These are phyloP conservation scores for Macquaria ambigua DNA, from an alignment of 2,113 vertebrate species.

Conservation along the genomic window DNA sequence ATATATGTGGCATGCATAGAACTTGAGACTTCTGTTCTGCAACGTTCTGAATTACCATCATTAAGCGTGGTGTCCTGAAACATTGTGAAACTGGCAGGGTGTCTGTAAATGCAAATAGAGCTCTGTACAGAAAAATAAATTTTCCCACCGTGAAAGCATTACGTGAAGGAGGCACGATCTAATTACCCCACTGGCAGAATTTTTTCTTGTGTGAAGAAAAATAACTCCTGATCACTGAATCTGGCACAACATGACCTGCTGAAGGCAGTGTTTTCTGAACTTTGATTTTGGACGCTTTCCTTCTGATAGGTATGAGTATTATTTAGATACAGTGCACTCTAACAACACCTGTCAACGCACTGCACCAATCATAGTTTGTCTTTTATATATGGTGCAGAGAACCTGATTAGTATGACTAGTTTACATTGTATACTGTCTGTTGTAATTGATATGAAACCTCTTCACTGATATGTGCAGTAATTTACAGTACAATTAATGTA, in stretches of 20 bases:
- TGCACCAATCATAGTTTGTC: not conserved
- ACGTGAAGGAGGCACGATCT: slow-evolving; percentile 6
- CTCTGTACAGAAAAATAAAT: slow-evolving; percentile 12
- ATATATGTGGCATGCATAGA: not conserved
- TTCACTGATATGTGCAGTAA: too few species aligned
- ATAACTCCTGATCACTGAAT: slow-evolving; percentile 15
- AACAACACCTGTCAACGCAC: not conserved
- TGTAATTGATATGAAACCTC: not conserved
- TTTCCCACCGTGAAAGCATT: slow-evolving; percentile 4
- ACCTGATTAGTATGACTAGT: not conserved
- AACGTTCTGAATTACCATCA: not conserved
- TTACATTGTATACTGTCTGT: not conserved
- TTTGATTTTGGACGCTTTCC: slow-evolving; percentile 1
- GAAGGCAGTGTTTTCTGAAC: not conserved
- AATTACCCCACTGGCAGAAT: slow-evolving; percentile 1
- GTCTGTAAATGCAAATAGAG: slow-evolving; percentile 33
- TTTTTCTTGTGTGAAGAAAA: not conserved
- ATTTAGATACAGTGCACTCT: not conserved
- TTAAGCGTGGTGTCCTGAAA: not conserved
- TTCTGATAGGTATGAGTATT: not conserved
- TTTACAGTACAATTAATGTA: not conserved
- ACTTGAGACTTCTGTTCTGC: not conserved
- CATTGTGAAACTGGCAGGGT: not conserved
- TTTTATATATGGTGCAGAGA: not conserved
- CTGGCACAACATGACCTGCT: not conserved